phyloP scores from a whole-genome alignment of 2,797 vertebrate species.

The Spondyliosoma cantharus region DNA sequence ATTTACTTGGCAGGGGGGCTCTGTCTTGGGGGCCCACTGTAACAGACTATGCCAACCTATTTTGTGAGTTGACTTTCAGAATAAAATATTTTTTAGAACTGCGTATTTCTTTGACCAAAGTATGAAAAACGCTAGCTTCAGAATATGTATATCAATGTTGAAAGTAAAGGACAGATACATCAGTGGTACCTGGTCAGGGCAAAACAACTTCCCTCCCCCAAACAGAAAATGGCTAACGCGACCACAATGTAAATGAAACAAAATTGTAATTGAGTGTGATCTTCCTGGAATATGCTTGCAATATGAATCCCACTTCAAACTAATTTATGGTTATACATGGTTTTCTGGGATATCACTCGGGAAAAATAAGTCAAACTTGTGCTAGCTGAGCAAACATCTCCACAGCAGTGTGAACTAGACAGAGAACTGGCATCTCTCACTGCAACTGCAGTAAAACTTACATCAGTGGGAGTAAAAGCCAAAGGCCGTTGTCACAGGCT shows the following conservation, averaged over 20 bases:
- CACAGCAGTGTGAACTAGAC: not conserved
- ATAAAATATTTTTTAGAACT: not conserved
- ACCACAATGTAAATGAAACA: not conserved
- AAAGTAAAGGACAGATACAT: not conserved
- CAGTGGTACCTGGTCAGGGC: not conserved
- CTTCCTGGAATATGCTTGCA: too few relatives aligned
- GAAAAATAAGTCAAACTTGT: not conserved
- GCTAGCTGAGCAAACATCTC: conserved; percentile 13
- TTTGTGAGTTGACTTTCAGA: not conserved
- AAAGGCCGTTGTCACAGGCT: conserved; percentile 16
- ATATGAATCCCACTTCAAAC: not conserved
- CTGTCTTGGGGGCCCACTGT: not conserved
- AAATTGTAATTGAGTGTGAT: not conserved
- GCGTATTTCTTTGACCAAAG: not conserved
- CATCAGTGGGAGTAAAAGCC: conserved; percentile 13
- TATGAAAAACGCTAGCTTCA: not conserved
- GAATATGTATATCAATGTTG: not conserved
- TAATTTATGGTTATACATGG: not conserved
- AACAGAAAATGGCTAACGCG: not conserved
- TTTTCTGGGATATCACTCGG: not conserved
- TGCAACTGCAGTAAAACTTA: not conserved
- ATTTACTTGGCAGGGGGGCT: not conserved
- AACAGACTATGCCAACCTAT: not conserved
- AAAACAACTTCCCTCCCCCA: not conserved
- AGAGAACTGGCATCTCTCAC: not conserved